These are phyloP conservation scores for Sitta carolinensis DNA, from an alignment of 2,797 vertebrate species.

Conservation along the genomic window DNA sequence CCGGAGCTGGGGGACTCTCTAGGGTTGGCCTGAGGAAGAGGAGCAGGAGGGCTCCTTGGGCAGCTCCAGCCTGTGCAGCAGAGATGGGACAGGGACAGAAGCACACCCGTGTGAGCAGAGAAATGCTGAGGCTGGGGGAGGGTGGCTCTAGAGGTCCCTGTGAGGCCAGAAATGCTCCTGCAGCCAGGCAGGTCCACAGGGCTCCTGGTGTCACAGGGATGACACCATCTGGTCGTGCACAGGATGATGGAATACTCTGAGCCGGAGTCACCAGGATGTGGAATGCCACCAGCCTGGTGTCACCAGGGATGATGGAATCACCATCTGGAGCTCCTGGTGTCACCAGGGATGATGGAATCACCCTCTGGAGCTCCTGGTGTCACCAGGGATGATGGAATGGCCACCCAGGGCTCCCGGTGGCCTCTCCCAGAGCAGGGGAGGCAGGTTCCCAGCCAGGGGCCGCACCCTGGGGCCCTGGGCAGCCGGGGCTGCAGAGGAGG, in stretches of 20 bases:
- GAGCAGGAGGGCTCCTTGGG: rapidly evolving
- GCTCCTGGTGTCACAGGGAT: background rate
- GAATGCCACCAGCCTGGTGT: no score
- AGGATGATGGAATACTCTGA: no score
- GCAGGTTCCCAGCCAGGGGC: background rate
- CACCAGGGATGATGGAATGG: no score
- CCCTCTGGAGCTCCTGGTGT: no score
- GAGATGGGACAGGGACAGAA: rapidly evolving
- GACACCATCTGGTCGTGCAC: no score
- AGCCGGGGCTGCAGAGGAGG: no score
- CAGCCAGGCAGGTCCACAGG: background rate
- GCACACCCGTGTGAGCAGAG: rapidly evolving
- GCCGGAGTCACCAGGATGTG: no score
- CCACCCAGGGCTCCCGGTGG: background rate
- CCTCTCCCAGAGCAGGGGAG: background rate
- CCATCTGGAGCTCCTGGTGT: no score
- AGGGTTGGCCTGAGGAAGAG: background rate
- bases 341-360: no score
- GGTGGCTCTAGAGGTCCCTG: background rate
- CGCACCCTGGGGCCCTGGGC: background rate
- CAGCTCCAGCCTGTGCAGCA: background rate
- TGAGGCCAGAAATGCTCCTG: background rate
- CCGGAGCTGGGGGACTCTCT: background rate
- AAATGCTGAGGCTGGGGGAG: rapidly evolving
- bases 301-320: no score